These are phyloP conservation scores for Carlito syrichta DNA, from an alignment of 2,113 vertebrate genomes.

Conservation along the genomic window DNA sequence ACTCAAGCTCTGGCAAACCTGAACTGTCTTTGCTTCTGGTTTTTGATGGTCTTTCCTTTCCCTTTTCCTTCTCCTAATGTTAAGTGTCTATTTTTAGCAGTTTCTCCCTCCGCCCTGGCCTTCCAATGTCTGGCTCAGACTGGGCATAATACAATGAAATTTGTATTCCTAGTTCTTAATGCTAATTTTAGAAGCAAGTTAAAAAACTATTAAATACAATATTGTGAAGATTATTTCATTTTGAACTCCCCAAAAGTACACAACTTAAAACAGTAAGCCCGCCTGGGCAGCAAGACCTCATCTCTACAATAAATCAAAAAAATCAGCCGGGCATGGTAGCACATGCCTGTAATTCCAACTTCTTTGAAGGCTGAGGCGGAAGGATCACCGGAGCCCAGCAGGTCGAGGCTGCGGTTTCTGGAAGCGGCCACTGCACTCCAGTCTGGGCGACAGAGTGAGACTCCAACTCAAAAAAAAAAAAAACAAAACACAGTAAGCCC, in stretches of 20 bases:
- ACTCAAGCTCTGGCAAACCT: neutral
- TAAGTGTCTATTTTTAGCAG: neutral
- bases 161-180: neutral
- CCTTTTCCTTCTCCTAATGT: neutral
- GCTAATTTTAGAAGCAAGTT: neutral
- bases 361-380: too few relatives aligned
- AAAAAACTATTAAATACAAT: neutral
- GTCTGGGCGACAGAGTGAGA: too few relatives aligned
- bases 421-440: too few relatives aligned
- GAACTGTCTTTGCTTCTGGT: neutral
- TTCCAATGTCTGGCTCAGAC: neutral
- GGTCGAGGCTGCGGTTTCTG: too few relatives aligned
- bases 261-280: too few relatives aligned
- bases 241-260: neutral
- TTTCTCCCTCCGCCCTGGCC: neutral
- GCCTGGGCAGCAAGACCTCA: too few relatives aligned
- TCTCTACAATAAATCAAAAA: too few relatives aligned
- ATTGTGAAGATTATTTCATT: neutral
- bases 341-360: too few relatives aligned
- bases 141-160: neutral
- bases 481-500: too few relatives aligned
- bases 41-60: neutral
- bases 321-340: too few relatives aligned
- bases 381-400: too few relatives aligned
- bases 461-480: too few relatives aligned